Evolutionary conservation across 2,888 invertebrate genomes (phyloP).

Genomic region (Lithophane socia): DNA sequence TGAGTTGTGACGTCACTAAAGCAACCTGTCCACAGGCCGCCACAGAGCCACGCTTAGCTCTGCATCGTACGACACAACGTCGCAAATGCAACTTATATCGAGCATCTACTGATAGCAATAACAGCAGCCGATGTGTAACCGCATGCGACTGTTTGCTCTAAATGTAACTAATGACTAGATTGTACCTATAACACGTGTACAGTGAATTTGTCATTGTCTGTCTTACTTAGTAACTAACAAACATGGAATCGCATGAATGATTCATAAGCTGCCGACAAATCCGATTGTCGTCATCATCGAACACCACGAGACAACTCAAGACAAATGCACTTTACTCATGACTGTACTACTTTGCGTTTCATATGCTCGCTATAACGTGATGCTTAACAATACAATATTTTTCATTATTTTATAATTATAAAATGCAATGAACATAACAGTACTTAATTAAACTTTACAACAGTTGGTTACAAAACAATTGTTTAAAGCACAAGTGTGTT

Average conservation of each 20-base stretch:
- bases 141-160: constrained; percentile 18
- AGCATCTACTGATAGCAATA: background rate
- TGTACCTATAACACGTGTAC: constrained; percentile 11
- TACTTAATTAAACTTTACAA: constrained; percentile 30
- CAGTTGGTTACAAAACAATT: constrained; percentile 11
- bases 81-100: background rate
- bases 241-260: background rate
- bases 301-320: background rate
- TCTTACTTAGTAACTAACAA: background rate
- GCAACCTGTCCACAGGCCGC: background rate
- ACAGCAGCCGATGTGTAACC: background rate
- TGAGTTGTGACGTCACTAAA: constrained; percentile 10
- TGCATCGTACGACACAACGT: constrained; percentile 5
- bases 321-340: background rate
- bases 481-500: constrained; percentile 9
- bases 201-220: background rate
- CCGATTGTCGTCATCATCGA: background rate
- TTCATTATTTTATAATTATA: constrained; percentile 52
- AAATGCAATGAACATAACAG: constrained; percentile 61
- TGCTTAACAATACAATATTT: constrained; percentile 40
- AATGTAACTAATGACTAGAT: constrained; percentile 61
- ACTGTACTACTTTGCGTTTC: background rate
- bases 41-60: background rate
- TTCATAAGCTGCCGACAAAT: background rate
- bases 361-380: constrained; percentile 16